Conservation (phyloP, 1,140 invertebrate species). For the Coboldia fuscipes region DNA sequence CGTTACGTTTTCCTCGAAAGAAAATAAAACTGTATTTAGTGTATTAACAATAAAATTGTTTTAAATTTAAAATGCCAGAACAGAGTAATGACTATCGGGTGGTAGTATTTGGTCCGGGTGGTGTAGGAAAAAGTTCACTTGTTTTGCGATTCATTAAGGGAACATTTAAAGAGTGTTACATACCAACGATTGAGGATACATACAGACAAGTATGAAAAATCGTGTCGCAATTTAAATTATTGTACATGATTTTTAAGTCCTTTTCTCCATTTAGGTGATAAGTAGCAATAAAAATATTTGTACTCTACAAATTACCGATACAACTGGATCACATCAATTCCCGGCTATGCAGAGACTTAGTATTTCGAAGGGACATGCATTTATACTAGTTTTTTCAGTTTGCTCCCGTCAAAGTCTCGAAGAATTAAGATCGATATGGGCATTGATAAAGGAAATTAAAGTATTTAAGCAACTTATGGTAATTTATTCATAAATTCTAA, state of each 20-base stretch:
- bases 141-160: conserved; percentile 94
- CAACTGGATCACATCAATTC: conserved; percentile 97
- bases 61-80: too few species aligned
- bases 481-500: too few species aligned
- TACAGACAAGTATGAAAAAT: conserved; percentile 88
- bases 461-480: conserved; percentile 10
- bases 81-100: conserved; percentile 99
- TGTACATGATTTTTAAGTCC: too few species aligned
- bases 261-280: conserved; percentile 56
- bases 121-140: conserved; percentile 1
- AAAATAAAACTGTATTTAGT: too few species aligned
- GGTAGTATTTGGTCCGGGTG: conserved; percentile 72
- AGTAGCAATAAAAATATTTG: conserved; percentile 99
- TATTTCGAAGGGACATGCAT: conserved; percentile 92
- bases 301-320: conserved; percentile 98
- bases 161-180: conserved; percentile 93
- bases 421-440: conserved; percentile 89
- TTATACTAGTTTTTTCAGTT: conserved; percentile 83
- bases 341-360: conserved; percentile 98
- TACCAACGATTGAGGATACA: conserved; percentile 99
- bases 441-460: conserved; percentile 43
- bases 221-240: too few species aligned
- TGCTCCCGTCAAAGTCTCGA: conserved; percentile 88
- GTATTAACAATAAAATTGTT: too few species aligned
- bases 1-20: too few species aligned